Percentiles rank a stretch among this genome's conserved stretches.
phyloP scores from a whole-genome alignment of 2,113 vertebrate species.

The Alexandromys fortis region DNA sequence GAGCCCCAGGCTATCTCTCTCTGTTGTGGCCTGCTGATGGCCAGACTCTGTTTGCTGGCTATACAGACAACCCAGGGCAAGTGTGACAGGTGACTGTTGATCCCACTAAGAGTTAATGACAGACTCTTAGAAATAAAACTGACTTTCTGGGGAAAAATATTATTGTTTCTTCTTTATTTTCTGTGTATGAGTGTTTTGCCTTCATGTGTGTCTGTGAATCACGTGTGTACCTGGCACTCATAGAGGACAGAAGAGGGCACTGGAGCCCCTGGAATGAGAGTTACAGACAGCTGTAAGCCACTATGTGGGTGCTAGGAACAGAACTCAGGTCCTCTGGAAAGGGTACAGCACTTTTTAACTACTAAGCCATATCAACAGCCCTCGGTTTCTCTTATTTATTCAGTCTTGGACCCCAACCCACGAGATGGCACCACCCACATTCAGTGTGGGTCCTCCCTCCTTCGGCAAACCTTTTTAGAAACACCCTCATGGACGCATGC shows the following conservation, averaged over 20 bases:
- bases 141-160: background rate
- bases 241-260: background rate
- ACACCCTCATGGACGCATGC: background rate
- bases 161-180: background rate
- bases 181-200: background rate
- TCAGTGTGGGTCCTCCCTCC: background rate
- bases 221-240: background rate
- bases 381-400: background rate
- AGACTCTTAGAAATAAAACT: background rate
- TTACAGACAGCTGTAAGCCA: background rate
- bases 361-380: background rate
- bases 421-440: background rate
- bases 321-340: background rate
- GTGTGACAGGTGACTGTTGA: background rate
- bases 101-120: background rate
- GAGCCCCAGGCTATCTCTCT: background rate
- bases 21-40: background rate
- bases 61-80: background rate
- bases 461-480: background rate
- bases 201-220: background rate
- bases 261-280: background rate
- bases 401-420: background rate
- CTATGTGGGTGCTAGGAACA: background rate
- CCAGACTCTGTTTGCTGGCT: background rate
- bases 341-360: background rate